Evolutionary conservation across 2,113 vertebrate genomes (phyloP), one percentile per base, ranked within the genome.

Genomic region (Bubo bubo): DNA sequence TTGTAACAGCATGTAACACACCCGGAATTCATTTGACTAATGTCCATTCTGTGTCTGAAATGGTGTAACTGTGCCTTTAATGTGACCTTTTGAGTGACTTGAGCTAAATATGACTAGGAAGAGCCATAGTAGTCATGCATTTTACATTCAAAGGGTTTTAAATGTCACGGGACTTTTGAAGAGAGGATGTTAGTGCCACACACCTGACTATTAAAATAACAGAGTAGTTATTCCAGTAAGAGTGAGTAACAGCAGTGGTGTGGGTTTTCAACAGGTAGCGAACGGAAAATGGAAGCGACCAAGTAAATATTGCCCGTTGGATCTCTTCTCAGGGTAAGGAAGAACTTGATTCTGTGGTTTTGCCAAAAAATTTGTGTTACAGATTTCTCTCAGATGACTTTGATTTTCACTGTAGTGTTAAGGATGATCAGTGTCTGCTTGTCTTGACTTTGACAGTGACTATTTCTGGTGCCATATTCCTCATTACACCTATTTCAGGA

Each of bases 291-390:
- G 99, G 99, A 99, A 99, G 97, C 98, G 98, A 91, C 98, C 98
- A 60, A 99, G 99, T 94, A 98, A 98, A 97, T 99, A 99, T 66
- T 99, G 99, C 94, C 99, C 99, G 1, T 97, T 99, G 11, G 99
- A 99, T 97, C 98, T 99, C 95, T 99, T 99, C 98, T 99, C 99
- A 95, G 99, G 99, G 99, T 99, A 95, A 99, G 99, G 88, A 86
- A 58, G 34, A n/a, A 32, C 49, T 67, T 56, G 12, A 50, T 14
- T 62, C 24, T 55, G 2, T 67, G 22, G 1, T 39, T 85, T 35
- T 47, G 14, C 6, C 13, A 13, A 47, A 35, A n/a, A 12, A 6
- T 1, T 4, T 12, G 12, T 24, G 9, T 41, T 58, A n/a, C 9
- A 12, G 45, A 26, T 59, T 68, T 76, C 14, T 72, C 27, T 83